Base-by-base conservation (phyloP, 2,113 vertebrate species). In the Oplegnathus fasciatus region DNA sequence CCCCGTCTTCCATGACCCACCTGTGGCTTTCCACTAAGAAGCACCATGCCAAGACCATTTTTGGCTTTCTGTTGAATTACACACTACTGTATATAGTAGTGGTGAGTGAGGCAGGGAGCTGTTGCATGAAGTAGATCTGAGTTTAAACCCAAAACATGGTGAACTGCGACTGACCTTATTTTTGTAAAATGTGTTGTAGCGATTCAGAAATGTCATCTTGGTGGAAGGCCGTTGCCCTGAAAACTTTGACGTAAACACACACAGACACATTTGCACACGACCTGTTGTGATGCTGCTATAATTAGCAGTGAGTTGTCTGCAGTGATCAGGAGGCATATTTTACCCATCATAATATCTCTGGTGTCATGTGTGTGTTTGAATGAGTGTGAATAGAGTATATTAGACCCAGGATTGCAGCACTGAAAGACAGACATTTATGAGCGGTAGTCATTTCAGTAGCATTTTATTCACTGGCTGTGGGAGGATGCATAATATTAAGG, bases 401-500 rank as follows among this genome's bases (percentile, higher is more conserved):
- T 2, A 67, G 14, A n/a, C 24, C 28, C 3, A 3, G 46, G n/a
- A 46, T 18, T 14, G 68, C 42, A 34, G 58, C 9, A 9, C 20
- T 54, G 3, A 52, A 66, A 60, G 46, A 62, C 24, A 40, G 40
- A 65, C 24, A 32, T 78, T 84, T 62, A 67, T 24, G 28, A 75
- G 58, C 37, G 30, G 9, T 22, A 86, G 62, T 86, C 42, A 75
- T 80, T 88, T 80, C 40, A 24, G 78, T 28, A 17, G 58, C 42
- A 50, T 77, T 57, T 73, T 30, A 67, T 65, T 83, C 68, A 52
- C 22, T 60, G 37, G 24, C 60, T 80, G 80, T 70, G 57, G 46
- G 70, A 88, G 52, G 75, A 65, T 42, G 54, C 75, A 78, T 80
- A 84, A 82, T 74, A 74, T 85, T 68, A 62, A n/a, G 55, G 66